Evolutionary conservation across 2,888 invertebrate species (phyloP).

Genomic region (Xanthorhoe spadicearia): DNA sequence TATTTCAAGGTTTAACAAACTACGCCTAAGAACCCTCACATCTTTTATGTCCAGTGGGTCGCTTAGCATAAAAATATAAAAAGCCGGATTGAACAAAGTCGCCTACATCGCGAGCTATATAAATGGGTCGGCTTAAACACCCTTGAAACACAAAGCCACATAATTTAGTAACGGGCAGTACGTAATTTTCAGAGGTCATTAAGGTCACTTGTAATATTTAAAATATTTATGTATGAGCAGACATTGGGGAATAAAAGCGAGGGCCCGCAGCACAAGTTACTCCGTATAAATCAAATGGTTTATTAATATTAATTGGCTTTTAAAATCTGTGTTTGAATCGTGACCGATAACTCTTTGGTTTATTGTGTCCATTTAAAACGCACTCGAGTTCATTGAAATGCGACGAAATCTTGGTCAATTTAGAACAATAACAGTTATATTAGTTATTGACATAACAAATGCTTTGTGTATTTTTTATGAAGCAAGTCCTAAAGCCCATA

Average conservation of each 20-base stretch:
- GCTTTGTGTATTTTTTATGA: too few species aligned
- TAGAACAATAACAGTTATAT: neutral
- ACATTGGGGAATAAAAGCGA: constrained; percentile 3
- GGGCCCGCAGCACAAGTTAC: neutral
- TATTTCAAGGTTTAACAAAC: constrained; percentile 14
- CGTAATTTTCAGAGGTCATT: constrained; percentile 39
- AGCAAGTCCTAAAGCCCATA: too few species aligned
- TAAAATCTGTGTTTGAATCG: neutral
- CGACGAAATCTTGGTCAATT: neutral
- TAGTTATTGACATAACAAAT: too few species aligned
- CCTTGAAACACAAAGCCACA: constrained; percentile 41
- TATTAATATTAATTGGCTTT: constrained; percentile 1
- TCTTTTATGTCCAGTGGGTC: constrained; percentile 23
- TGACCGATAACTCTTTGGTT: neutral
- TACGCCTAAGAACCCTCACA: constrained; percentile 14
- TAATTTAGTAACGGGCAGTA: constrained; percentile 38
- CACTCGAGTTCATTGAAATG: neutral
- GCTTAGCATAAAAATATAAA: constrained; percentile 29
- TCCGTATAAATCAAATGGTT: neutral
- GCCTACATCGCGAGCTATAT: constrained; percentile 39
- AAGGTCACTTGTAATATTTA: constrained; percentile 9
- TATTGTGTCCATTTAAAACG: neutral
- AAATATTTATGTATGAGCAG: constrained; percentile 11
- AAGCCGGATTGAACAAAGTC: constrained; percentile 36
- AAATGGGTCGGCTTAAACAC: constrained; percentile 43